Conservation (phyloP, 1,140 invertebrate species). For the Gyrodactylus salaris region DNA sequence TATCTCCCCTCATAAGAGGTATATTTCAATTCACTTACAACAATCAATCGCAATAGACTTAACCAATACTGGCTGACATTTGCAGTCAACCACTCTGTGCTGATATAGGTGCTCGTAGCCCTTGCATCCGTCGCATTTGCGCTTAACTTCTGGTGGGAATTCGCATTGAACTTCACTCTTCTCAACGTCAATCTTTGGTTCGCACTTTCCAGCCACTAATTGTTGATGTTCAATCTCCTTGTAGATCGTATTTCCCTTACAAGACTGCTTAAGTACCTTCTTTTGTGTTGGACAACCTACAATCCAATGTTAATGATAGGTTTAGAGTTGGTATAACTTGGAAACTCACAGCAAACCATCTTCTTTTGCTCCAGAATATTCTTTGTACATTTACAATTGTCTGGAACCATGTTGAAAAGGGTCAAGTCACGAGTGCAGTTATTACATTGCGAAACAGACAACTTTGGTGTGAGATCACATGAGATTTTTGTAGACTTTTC, state of each 20-base stretch:
- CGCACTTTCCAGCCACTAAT: background rate
- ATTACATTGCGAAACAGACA: background rate
- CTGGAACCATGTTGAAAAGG: background rate
- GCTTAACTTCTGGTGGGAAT: background rate
- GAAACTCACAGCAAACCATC: background rate
- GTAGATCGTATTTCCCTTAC: background rate
- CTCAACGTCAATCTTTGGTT: background rate
- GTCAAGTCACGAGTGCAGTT: background rate
- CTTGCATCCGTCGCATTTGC: background rate
- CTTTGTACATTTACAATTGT: background rate
- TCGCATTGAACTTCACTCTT: background rate
- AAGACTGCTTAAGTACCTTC: background rate
- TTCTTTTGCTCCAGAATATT: background rate
- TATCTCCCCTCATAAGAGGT: background rate
- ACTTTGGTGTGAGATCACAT: background rate
- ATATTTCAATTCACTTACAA: background rate
- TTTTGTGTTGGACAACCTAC: background rate
- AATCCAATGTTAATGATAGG: no score
- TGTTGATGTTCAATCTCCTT: background rate
- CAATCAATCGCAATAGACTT: background rate
- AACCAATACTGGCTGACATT: background rate
- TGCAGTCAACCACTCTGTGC: background rate
- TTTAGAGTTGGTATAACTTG: background rate
- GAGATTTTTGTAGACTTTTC: background rate
- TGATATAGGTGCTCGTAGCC: background rate